Evolutionary conservation across 2,888 invertebrate species (phyloP).

Genomic region (Melanophora roralis): DNA sequence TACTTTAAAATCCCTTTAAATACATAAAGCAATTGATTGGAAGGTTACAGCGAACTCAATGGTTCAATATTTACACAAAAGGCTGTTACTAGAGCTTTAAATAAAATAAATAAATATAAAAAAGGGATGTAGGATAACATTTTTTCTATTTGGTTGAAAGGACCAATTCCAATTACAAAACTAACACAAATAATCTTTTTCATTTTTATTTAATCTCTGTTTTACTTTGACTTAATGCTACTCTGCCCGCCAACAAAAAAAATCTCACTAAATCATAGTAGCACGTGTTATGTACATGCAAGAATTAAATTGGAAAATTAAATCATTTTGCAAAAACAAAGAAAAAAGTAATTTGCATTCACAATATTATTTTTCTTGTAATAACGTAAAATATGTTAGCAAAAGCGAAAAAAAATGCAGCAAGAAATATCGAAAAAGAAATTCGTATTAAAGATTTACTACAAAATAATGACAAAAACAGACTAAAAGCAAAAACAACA

Average conservation of each 20-base stretch:
- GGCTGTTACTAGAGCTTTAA: too few relatives aligned
- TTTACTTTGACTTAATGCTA: not conserved
- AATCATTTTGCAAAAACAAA: conserved; percentile 41
- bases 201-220: conserved; percentile 3
- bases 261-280: conserved; percentile 18
- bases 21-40: not conserved
- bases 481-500: not conserved
- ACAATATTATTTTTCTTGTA: not conserved
- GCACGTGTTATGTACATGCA: conserved; percentile 18
- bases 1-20: not conserved
- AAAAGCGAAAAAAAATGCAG: not conserved
- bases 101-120: too few relatives aligned
- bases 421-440: conserved; percentile 36
- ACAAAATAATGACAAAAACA: not conserved
- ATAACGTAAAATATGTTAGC: too few relatives aligned
- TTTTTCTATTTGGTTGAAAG: too few relatives aligned
- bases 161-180: too few relatives aligned
- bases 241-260: not conserved
- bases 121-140: too few relatives aligned
- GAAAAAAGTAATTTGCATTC: conserved; percentile 27
- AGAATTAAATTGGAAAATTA: conserved; percentile 11
- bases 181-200: not conserved
- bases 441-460: conserved; percentile 13
- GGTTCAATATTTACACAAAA: not conserved
- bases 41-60: not conserved